These are phyloP conservation scores for Atopsyche davidsoni DNA, from an alignment of 1,140 invertebrate genomes.

Conservation along the genomic window DNA sequence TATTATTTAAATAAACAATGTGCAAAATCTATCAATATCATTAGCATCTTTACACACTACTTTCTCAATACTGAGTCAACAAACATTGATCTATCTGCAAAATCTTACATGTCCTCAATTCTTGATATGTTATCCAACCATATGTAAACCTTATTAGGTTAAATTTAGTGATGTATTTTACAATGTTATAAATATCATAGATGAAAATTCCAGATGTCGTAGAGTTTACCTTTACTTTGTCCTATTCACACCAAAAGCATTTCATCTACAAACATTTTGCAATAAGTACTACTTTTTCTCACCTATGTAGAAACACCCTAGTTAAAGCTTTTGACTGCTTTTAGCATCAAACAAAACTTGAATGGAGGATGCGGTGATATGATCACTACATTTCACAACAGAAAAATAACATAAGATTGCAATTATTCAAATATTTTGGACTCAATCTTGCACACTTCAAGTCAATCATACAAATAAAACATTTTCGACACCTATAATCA, in stretches of 20 bases:
- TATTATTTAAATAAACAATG: slow-evolving; percentile 27
- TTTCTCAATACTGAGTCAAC: slow-evolving; percentile 15
- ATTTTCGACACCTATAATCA: too few species aligned
- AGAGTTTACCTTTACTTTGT: slow-evolving; percentile 24
- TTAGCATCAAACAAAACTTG: slow-evolving; percentile 12
- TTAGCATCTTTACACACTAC: slow-evolving; percentile 20
- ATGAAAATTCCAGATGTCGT: slow-evolving; percentile 14
- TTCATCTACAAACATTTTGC: slow-evolving; percentile 29
- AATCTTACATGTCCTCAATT: slow-evolving; percentile 28
- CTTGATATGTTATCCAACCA: too few species aligned
- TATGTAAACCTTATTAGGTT: too few species aligned
- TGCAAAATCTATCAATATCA: slow-evolving; percentile 29
- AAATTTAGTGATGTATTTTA: slow-evolving; percentile 22
- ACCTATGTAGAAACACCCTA: slow-evolving; percentile 25
- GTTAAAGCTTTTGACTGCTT: slow-evolving; percentile 29
- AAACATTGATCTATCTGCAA: slow-evolving; percentile 18
- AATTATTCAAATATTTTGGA: too few species aligned
- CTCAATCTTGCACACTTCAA: too few species aligned
- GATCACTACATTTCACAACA: too few species aligned
- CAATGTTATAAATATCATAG: slow-evolving; percentile 21
- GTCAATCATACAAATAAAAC: too few species aligned
- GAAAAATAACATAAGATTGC: too few species aligned
- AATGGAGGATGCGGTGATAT: too few species aligned
- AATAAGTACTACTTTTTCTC: slow-evolving; percentile 26
- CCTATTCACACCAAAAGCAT: slow-evolving; percentile 31